Conservation (phyloP, 1,140 invertebrate genomes). For the Eciton burchellii region DNA sequence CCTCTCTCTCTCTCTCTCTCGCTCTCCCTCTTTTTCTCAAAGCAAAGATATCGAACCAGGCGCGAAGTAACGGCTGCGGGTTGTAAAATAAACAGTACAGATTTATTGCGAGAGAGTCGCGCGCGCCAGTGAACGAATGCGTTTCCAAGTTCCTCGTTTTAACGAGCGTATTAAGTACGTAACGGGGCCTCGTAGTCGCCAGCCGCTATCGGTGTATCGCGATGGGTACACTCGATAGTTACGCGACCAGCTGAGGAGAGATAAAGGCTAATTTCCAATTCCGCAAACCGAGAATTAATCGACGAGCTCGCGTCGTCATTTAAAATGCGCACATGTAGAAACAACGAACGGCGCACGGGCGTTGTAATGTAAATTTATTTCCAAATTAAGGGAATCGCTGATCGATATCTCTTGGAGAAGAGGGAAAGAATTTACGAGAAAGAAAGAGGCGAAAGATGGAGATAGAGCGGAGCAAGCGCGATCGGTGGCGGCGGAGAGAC, state of each 20-base stretch:
- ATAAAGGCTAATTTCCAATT: slow-evolving; percentile 50
- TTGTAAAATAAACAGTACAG: slow-evolving; percentile 58
- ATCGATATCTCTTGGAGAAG: no score
- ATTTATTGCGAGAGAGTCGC: slow-evolving; percentile 39
- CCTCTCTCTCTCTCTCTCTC: background rate
- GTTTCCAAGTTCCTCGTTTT: slow-evolving; percentile 59
- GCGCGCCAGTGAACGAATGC: slow-evolving; percentile 33
- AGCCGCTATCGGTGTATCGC: slow-evolving; percentile 48
- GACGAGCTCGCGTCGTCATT: no score
- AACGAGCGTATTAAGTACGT: slow-evolving; percentile 61
- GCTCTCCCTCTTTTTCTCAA: background rate
- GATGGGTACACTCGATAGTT: slow-evolving; percentile 53
- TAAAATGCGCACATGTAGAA: no score
- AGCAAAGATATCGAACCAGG: slow-evolving; percentile 31
- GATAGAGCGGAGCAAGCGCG: no score
- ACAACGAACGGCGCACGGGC: no score
- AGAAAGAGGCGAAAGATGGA: no score
- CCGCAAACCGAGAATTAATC: slow-evolving; percentile 37
- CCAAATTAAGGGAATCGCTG: no score
- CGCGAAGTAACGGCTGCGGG: slow-evolving; percentile 30
- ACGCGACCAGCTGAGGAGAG: slow-evolving; percentile 44
- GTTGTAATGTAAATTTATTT: no score
- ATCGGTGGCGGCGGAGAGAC: no score
- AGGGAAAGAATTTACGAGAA: no score
- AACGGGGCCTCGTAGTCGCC: slow-evolving; percentile 52